A percentile compares a stretch with the other conserved stretches of the same genome.
These are phyloP conservation scores for Vimba vimba DNA, from an alignment of 2,113 vertebrate species.

Conservation along the genomic window DNA sequence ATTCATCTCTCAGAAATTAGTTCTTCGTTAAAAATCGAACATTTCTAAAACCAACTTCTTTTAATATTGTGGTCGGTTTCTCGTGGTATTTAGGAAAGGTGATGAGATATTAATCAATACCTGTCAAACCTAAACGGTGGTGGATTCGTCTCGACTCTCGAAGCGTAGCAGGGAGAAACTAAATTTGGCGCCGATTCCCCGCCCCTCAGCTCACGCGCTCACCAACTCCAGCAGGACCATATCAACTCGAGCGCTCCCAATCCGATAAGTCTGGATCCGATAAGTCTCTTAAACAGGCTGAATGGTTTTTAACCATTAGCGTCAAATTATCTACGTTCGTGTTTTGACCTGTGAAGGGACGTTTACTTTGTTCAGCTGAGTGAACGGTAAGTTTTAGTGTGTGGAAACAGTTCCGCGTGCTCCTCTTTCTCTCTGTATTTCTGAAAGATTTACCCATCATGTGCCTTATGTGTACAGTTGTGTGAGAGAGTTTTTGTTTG, in stretches of 20 bases:
- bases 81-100: not conserved
- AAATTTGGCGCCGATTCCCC: not conserved
- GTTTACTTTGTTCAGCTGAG: not conserved
- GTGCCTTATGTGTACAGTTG: not conserved
- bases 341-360: not conserved
- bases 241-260: not conserved
- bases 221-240: not conserved
- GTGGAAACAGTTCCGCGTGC: not conserved
- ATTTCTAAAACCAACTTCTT: not conserved
- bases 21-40: not conserved
- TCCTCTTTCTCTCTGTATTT: not conserved
- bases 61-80: not conserved
- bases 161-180: not conserved
- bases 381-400: not conserved
- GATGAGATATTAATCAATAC: not conserved
- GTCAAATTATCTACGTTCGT: not conserved
- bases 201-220: slow-evolving; percentile 10
- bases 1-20: not conserved
- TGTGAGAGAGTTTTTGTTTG: not conserved
- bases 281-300: not conserved
- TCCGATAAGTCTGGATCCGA: not conserved
- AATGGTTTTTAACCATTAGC: not conserved
- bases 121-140: too few species aligned
- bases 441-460: not conserved
- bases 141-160: not conserved